Evolutionary conservation across 1,140 invertebrate genomes (phyloP), one percentile per base, ranked within the genome.

Genomic region (Micrasema minimum): DNA sequence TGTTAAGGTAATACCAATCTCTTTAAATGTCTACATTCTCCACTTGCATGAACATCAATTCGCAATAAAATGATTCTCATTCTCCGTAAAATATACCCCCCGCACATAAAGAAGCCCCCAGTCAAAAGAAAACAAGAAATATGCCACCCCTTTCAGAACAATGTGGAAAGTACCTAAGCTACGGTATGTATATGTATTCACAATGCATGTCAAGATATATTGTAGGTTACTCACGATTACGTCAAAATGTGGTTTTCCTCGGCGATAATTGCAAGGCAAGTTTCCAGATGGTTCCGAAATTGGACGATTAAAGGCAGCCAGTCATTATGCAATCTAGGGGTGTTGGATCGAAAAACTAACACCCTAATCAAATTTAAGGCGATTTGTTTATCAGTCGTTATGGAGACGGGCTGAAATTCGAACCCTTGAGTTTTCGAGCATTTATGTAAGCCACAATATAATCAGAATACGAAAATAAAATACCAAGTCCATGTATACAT

Each of bases 321-420:
- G 16, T 59, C 55, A 59, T 59, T 59, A 59, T 59, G 55, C 55
- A 59, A 59, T 59, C 55, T 20, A 59, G 38, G 11, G 37, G 55
- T 16, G 55, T 16, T 41, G 37, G 35, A 59, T 59, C 55, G 55
- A 59, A 59, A 18, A 10, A 22, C 16, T 10, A 38, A 59, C 55
- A 38, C 55, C 55, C 55, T 5, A 14, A 55, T 35, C 55, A 53
- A 26, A 53, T 20, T 20, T 26, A 23, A 48, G 35, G 4, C 14
- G 31, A 38, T 59, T 38, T 59, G 55, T 59, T 59, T 37, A 59
- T 59, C 55, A 9, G 55, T 59, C 16, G 55, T 16, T 10, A 18
- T 11, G 37, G 37, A n/a, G 35, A 59, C 26, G 51, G 7, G 26
- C 12, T 51, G 26, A 31, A 53, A 53, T 23, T 16, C n/a, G 23